Evolutionary conservation across 2,797 vertebrate species (phyloP).

Genomic region (Crocidura indochinensis): DNA sequence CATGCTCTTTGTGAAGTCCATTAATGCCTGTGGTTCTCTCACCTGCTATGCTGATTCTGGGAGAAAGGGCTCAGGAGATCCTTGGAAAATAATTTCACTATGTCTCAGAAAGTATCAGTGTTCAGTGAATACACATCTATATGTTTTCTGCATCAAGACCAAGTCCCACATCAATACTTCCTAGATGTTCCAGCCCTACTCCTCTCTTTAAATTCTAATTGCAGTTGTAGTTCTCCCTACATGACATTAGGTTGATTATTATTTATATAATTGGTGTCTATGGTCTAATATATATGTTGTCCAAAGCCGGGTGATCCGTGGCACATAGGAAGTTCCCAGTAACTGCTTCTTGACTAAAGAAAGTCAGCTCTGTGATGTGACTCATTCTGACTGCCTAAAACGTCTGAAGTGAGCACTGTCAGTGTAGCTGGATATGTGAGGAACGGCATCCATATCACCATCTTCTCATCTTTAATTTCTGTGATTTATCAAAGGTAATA

Average conservation of each 20-base stretch:
- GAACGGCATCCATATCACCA: neutral
- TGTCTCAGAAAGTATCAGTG: constrained; percentile 2
- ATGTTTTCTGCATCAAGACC: neutral
- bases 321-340: neutral
- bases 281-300: constrained; percentile 5
- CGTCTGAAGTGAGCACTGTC: neutral
- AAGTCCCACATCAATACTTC: constrained; percentile 41
- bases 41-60: constrained; percentile 61
- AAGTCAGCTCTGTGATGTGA: neutral
- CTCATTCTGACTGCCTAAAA: neutral
- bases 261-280: constrained; percentile 40
- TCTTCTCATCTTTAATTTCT: neutral
- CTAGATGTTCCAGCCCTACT: neutral
- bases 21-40: constrained; percentile 79
- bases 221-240: constrained; percentile 28
- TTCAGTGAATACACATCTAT: constrained; percentile 1
- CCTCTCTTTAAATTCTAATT: constrained; percentile 42
- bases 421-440: too few species aligned
- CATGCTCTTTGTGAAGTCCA: constrained; percentile 77
- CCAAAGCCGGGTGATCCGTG: constrained; percentile 22
- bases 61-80: neutral
- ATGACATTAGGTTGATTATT: constrained; percentile 29
- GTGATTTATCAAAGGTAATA: neutral
- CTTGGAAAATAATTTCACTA: constrained; percentile 28
- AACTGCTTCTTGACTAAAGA: neutral